A percentile compares a stretch with the other conserved stretches of the same genome.
Evolutionary conservation across 2,113 vertebrate species (phyloP).

Genomic region (Chiloscyllium plagiosum): DNA sequence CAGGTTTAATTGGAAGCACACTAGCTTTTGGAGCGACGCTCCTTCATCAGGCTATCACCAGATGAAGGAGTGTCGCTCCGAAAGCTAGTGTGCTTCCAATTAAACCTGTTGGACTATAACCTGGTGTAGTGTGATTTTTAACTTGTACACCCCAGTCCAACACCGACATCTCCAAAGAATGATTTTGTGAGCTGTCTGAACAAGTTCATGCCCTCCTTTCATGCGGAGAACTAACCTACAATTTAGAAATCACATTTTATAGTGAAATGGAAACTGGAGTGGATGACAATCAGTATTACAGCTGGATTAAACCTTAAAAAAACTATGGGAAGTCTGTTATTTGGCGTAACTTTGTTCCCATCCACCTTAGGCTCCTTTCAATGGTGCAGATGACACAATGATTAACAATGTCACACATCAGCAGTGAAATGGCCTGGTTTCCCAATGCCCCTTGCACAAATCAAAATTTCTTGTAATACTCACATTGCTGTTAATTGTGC

Average conservation of each 20-base stretch:
- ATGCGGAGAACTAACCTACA: neutral
- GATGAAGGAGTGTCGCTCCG: too few species aligned
- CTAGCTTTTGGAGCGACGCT: too few species aligned
- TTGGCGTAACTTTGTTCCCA: neutral
- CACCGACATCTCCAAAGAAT: too few species aligned
- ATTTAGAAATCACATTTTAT: neutral
- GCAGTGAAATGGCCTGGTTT: neutral
- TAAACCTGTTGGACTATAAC: too few species aligned
- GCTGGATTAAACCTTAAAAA: neutral
- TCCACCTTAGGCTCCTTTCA: neutral
- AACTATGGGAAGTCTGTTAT: neutral
- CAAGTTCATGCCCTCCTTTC: neutral
- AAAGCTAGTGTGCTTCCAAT: too few species aligned
- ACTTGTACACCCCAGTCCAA: too few species aligned
- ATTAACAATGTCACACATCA: neutral
- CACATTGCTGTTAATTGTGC: neutral
- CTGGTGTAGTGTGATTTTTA: too few species aligned
- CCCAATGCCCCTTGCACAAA: neutral
- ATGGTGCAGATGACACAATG: neutral
- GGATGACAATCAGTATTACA: neutral
- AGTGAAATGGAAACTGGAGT: neutral
- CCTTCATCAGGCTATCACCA: too few species aligned
- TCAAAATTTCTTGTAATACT: neutral
- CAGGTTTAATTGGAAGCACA: too few species aligned
- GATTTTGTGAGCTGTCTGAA: neutral